Base-by-base conservation (phyloP, 2,888 invertebrate genomes). In the Tryphoninae sp. region DNA sequence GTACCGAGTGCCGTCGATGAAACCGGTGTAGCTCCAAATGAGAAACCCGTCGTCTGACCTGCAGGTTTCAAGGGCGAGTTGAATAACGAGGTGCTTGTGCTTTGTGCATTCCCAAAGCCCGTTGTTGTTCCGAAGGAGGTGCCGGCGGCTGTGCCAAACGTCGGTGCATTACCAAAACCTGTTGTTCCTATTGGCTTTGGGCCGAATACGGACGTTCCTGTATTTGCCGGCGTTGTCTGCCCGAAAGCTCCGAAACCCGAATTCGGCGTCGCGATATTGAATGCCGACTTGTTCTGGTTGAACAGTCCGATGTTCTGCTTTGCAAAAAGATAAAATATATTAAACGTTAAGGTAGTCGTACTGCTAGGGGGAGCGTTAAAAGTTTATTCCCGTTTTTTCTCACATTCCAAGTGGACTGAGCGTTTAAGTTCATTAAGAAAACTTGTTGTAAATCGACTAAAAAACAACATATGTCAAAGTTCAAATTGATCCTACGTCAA, bases 221-320 rank as follows among this genome's bases (percentile, higher is more conserved):
- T 85, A 19, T 84, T 86, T 19, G 85, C 76, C 23, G 89, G 85
- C 2, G 90, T 83, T 2, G 90, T 81, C 67, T 89, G 91, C 1
- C 93, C 92, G 83, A 93, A 93, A 1, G 91, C 86, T 49, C 91
- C 92, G 85, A 94, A 94, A 11, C 91, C 93, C 1, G 92, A 91
- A 1, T 89, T 87, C 2, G 93, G 89, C 74, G 86, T 90, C 2
- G 91, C 89, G 23, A 89, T 87, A 81, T 88, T 90, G 74, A 92
- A 92, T 11, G 92, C 89, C 33, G 93, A 88, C 86, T 93, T 92
- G 81, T 91, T 92, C 83, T 92, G 92, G 68, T 89, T 91, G 82
- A 93, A 93, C 19, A 93, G 87, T 49, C 92, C 92, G 69, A 92
- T 91, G 77, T 87, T 90, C 90, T 92, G 85, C 9, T 40, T n/a